Evolutionary conservation across 2,888 invertebrate species (phyloP), one percentile per base, ranked within the genome.

Genomic region (Drosophila prolongata): DNA sequence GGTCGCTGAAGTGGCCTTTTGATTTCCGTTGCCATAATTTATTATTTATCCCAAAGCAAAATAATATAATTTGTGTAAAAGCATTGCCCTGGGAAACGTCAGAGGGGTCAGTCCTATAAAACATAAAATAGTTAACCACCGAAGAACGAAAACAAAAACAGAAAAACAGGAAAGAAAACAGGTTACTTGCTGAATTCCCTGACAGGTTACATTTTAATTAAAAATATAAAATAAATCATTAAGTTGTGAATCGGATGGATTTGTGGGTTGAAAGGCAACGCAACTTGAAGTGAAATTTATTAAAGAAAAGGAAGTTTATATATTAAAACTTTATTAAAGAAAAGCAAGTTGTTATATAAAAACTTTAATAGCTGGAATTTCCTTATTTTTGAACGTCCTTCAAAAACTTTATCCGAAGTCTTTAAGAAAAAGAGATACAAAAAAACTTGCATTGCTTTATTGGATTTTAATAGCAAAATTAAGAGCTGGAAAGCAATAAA

Each of bases 41-140:
- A 68, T 82, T 76, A 82, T 82, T 71, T 59, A 55, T 64, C 35
- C 53, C 38, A 68, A 70, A 65, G 74, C 54, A 67, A 75, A 68
- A 79, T 82, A 57, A 83, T 88, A 88, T 87, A 76, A 87, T 80
- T 89, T 83, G 70, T 72, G 53, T 76, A 73, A 86, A 70, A 83
- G 84, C 83, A 71, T 88, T 68, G 47, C 55, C 57, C 49, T 44
- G 49, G 66, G 27, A 67, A 38, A 53, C 54, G 14, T n/a, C 46
- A 37, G 46, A 19, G 44, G 38, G 62, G 50, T 27, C 58, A 46
- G 35, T 47, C 54, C 40, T 47, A 67, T 67, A 67, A 69, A 73
- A 55, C 35, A n/a, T 27, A 68, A 68, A 54, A 37, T 64, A 64
- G 65, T 64, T 64, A 47, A 66, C 46, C 56, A 47, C 38, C 40